phyloP scores from a whole-genome alignment of 1,140 invertebrate genomes.

The Chelonus insularis region DNA sequence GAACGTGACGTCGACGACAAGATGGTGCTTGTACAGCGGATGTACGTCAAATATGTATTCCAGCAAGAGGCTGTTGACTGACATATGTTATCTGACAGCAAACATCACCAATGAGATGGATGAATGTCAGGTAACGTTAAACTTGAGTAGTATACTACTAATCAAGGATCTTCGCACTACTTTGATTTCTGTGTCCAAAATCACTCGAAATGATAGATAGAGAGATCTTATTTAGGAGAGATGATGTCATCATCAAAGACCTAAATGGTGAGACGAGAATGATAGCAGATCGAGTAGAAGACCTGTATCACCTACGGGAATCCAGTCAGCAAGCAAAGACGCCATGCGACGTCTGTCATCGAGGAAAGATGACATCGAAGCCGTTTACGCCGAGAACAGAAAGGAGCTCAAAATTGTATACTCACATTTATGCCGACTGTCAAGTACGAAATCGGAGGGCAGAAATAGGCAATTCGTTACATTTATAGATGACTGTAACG shows the following conservation, averaged over 20 bases:
- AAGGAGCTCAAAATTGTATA: slow-evolving; percentile 9
- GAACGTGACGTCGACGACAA: not conserved
- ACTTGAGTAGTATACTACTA: not conserved
- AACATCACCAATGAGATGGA: not conserved
- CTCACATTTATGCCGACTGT: slow-evolving; percentile 46
- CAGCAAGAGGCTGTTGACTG: not conserved
- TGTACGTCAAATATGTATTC: not conserved
- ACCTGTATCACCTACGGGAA: not conserved
- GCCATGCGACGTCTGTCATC: slow-evolving; percentile 4
- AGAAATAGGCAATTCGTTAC: slow-evolving; percentile 8
- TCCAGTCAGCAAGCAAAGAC: not conserved
- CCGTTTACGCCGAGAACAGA: slow-evolving; percentile 5
- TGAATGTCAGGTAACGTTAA: not conserved
- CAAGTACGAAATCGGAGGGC: slow-evolving; percentile 23
- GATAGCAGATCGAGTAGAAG: not conserved
- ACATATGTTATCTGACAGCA: not conserved
- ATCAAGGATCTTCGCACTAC: not conserved
- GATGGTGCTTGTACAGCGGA: not conserved
- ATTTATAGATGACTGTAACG: slow-evolving; percentile 10
- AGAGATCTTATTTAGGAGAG: not conserved
- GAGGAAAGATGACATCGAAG: not conserved
- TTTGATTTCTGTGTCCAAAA: not conserved
- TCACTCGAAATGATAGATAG: not conserved
- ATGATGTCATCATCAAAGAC: not conserved
- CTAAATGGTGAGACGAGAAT: not conserved